Evolutionary conservation across 2,113 vertebrate genomes (phyloP).

Genomic region (Anolis carolinensis): DNA sequence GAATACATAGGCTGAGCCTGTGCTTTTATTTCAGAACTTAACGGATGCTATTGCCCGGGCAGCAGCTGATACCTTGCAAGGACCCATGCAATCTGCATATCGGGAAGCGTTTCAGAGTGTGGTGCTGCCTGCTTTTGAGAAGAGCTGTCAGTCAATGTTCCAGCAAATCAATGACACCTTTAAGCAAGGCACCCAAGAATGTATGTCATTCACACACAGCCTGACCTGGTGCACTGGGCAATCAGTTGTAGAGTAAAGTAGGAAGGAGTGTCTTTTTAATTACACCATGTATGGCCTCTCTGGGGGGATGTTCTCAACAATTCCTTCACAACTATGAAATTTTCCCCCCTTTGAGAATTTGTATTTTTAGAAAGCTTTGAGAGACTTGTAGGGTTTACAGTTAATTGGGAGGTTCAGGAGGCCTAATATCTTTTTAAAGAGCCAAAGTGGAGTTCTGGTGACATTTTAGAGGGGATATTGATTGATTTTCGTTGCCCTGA

Average conservation of each 20-base stretch:
- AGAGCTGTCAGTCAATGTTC: slow-evolving; percentile 98
- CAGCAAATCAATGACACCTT: slow-evolving; percentile 99
- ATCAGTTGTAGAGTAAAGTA: too few species aligned
- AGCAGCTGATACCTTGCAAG: slow-evolving; percentile 91
- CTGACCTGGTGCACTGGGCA: too few species aligned
- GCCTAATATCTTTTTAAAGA: background rate
- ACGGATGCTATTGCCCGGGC: slow-evolving; percentile 91
- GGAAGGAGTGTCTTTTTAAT: too few species aligned
- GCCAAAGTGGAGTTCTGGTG: background rate
- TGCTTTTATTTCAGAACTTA: slow-evolving; percentile 79
- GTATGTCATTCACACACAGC: slow-evolving; percentile 75
- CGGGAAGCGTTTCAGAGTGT: slow-evolving; percentile 93
- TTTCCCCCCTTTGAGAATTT: background rate
- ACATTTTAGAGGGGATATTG: background rate
- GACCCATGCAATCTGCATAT: slow-evolving; percentile 91
- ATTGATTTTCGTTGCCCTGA: background rate
- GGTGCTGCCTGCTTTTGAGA: slow-evolving; percentile 93
- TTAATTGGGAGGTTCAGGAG: background rate
- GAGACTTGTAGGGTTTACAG: background rate
- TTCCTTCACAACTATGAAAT: background rate
- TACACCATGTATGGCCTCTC: too few species aligned
- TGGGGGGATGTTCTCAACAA: background rate
- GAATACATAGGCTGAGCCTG: background rate
- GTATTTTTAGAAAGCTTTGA: background rate
- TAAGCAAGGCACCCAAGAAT: slow-evolving; percentile 95